A percentile compares a stretch with the other conserved stretches of the same genome.
These are phyloP conservation scores for Eupithecia centaureata DNA, from an alignment of 2,888 invertebrate species.

Conservation along the genomic window DNA sequence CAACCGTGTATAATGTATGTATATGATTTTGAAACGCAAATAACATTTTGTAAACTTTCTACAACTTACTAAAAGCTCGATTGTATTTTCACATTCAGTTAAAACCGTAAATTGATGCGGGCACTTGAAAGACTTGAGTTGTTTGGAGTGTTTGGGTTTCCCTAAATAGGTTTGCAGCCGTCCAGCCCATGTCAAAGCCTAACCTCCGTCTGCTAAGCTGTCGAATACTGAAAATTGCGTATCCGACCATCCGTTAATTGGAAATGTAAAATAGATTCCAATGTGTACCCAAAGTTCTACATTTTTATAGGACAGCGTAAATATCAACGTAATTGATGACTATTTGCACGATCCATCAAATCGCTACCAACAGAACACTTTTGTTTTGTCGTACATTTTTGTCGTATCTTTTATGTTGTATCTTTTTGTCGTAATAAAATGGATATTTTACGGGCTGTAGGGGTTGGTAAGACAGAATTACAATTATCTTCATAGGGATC, in stretches of 20 bases:
- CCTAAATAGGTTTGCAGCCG: slow-evolving; percentile 37
- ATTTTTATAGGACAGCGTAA: slow-evolving; percentile 16
- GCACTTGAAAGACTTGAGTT: slow-evolving; percentile 32
- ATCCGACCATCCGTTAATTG: slow-evolving; percentile 43
- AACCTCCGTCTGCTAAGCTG: slow-evolving; percentile 44
- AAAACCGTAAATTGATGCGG: slow-evolving; percentile 35
- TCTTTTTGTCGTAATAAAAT: slow-evolving; percentile 15
- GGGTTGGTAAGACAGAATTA: slow-evolving; percentile 1
- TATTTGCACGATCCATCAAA: slow-evolving; percentile 26
- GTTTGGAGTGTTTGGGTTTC: slow-evolving; percentile 29
- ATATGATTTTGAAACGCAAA: too few species aligned
- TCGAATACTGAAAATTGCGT: slow-evolving; percentile 41
- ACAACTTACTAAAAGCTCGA: too few species aligned
- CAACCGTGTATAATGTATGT: too few species aligned
- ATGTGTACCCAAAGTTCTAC: neutral
- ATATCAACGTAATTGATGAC: slow-evolving; percentile 26
- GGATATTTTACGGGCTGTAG: neutral
- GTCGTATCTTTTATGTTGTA: too few species aligned
- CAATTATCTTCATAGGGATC: slow-evolving; percentile 3
- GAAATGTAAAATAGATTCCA: slow-evolving; percentile 24
- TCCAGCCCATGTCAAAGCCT: slow-evolving; percentile 42
- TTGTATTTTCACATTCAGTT: neutral
- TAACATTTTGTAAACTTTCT: too few species aligned
- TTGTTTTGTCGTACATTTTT: slow-evolving; percentile 12
- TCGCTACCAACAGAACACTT: slow-evolving; percentile 18